These are phyloP conservation scores for Python bivittatus DNA, from an alignment of 2,113 vertebrate genomes.

Conservation along the genomic window DNA sequence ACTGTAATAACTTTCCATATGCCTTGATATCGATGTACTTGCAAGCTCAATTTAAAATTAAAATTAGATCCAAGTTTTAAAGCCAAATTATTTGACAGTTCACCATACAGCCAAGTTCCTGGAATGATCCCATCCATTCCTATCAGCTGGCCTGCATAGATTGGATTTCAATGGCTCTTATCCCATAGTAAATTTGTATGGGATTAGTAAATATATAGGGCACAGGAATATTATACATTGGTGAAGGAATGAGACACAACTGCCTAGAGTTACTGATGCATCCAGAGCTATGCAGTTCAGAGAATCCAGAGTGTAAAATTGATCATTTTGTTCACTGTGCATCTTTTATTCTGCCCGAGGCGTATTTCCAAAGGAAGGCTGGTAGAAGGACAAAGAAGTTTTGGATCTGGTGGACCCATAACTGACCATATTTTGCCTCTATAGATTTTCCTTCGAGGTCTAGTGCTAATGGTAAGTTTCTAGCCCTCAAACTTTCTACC, in stretches of 20 bases:
- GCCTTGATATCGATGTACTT: background rate
- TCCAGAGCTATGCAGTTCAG: background rate
- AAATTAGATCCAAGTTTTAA: background rate
- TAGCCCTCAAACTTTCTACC: background rate
- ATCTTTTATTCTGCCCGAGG: background rate
- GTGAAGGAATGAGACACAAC: background rate
- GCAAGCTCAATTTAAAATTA: background rate
- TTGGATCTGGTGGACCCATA: background rate
- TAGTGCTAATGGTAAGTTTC: background rate
- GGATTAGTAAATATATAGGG: background rate
- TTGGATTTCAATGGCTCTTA: background rate
- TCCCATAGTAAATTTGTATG: background rate
- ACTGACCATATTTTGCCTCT: too few species aligned
- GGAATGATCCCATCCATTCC: background rate
- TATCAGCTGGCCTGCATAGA: background rate
- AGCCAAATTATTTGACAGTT: background rate
- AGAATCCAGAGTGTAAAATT: background rate
- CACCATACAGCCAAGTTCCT: background rate
- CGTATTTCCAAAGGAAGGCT: background rate
- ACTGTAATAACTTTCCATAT: background rate
- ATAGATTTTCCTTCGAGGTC: too few species aligned
- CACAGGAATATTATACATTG: background rate
- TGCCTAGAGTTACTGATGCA: background rate
- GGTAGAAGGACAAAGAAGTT: background rate
- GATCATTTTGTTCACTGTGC: background rate